These are phyloP conservation scores for Campylorhamphus procurvoides DNA, from an alignment of 2,113 vertebrate species.

Conservation along the genomic window DNA sequence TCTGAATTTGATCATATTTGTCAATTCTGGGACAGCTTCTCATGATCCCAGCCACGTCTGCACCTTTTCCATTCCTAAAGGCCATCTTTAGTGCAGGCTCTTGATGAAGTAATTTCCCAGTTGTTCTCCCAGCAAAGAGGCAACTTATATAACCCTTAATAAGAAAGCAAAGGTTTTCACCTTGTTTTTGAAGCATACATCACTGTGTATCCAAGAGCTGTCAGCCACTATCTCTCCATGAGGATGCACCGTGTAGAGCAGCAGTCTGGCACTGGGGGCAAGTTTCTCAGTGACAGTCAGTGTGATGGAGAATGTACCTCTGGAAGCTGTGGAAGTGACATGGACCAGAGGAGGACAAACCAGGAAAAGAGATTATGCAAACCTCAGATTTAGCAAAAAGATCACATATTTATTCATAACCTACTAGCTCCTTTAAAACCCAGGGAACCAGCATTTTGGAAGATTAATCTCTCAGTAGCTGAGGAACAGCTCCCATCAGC, in stretches of 20 bases:
- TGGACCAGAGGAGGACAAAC: background rate
- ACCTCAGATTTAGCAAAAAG: background rate
- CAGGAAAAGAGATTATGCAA: background rate
- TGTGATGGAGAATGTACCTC: constrained; percentile 69
- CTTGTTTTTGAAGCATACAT: constrained; percentile 86
- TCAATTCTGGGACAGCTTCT: background rate
- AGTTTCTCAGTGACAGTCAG: constrained; percentile 72
- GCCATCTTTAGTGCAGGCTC: background rate
- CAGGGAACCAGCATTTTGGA: background rate
- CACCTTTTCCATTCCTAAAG: background rate
- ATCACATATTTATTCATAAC: background rate
- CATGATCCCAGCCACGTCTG: background rate
- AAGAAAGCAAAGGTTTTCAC: constrained; percentile 54
- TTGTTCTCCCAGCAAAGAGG: background rate
- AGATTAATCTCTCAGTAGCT: background rate
- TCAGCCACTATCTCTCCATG: constrained; percentile 78
- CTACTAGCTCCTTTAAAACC: background rate
- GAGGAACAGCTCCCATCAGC: background rate
- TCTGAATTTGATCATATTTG: background rate
- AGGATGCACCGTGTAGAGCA: constrained; percentile 82
- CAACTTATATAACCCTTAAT: background rate
- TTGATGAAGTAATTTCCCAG: background rate
- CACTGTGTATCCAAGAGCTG: constrained; percentile 66
- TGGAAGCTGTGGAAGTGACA: constrained; percentile 42
- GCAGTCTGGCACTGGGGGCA: constrained; percentile 65